These are phyloP conservation scores for Drosophila meridionalis DNA, from an alignment of 2,888 invertebrate genomes.

Conservation along the genomic window DNA sequence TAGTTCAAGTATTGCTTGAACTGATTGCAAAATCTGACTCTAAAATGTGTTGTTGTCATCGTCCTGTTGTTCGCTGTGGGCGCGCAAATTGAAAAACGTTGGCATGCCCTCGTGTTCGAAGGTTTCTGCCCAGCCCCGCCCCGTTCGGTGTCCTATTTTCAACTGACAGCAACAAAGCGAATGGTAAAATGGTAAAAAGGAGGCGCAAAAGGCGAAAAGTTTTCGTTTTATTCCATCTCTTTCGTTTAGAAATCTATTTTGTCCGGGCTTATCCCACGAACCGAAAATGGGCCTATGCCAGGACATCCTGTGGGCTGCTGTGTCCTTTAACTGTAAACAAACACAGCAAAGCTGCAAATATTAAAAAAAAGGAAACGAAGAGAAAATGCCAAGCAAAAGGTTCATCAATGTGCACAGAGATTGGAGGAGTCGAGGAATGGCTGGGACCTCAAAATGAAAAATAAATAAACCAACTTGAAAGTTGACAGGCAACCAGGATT, in stretches of 20 bases:
- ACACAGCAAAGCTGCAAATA: slow-evolving; percentile 69
- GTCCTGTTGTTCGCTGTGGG: slow-evolving; percentile 13
- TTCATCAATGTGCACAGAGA: slow-evolving; percentile 64
- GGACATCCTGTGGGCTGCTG: slow-evolving; percentile 55
- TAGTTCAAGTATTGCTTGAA: slow-evolving; percentile 45
- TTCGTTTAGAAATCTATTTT: slow-evolving; percentile 57
- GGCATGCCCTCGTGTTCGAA: background rate
- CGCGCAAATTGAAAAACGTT: slow-evolving; percentile 44
- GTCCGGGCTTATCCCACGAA: slow-evolving; percentile 55
- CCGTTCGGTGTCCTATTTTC: slow-evolving; percentile 7
- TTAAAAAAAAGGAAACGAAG: slow-evolving; percentile 45
- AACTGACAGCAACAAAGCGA: slow-evolving; percentile 44
- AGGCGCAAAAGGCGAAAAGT: slow-evolving; percentile 56
- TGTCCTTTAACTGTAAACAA: slow-evolving; percentile 70
- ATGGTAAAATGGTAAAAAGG: slow-evolving; percentile 36
- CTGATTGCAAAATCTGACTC: slow-evolving; percentile 37
- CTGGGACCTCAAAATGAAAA: slow-evolving; percentile 64
- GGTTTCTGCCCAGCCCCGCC: background rate
- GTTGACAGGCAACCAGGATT: slow-evolving; percentile 63
- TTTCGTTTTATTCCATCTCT: slow-evolving; percentile 29
- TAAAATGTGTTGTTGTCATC: slow-evolving; percentile 34
- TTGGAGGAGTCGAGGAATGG: slow-evolving; percentile 18
- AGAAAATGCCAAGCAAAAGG: slow-evolving; percentile 49
- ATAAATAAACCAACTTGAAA: slow-evolving; percentile 71
- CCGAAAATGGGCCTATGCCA: slow-evolving; percentile 55